Base-by-base conservation (phyloP, 1,140 invertebrate species). In the Tetramorium alpestre region DNA sequence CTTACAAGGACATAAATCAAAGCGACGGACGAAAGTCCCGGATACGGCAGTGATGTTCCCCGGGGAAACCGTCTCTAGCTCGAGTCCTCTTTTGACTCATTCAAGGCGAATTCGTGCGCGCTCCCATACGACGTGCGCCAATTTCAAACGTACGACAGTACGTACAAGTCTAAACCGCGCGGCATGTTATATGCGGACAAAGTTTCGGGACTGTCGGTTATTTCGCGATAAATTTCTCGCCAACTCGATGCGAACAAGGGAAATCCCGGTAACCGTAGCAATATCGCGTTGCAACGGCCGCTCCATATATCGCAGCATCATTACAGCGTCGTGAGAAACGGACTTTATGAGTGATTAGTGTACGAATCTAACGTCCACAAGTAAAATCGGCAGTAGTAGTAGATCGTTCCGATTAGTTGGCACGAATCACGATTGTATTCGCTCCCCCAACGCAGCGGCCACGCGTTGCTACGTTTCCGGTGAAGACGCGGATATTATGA, bases 1-100 rank as follows among this genome's bases (percentile, higher is more conserved):
- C 94, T 95, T 95, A 95, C 95, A 95, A 95, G 94, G 92, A 95
- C 94, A 95, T 95, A 95, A 95, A 95, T 95, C 95, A 95, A 95
- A 95, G 94, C 93, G 93, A 94, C 94, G 93, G 92, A 94, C 92
- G 92, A 92, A 82, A 47, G 93, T 93, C 93, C 91, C 92, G 94
- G 93, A 93, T 93, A 92, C 92, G 90, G 89, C 91, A 90, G 77
- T 89, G 90, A 93, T 90, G 88, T 89, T 94, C 94, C 93, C 93
- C 64, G 85, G 92, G 94, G 93, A 94, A 18, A 89, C 72, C 84
- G 84, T 89, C 89, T 89, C 89, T 86, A 76, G 75, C 65, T 64
- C 44, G 47, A 49, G 41, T 90, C 91, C 91, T 91, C 90, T 90
- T 94, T 94, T 93, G 88, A 92, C 75, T 86, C 76, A 76, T 76